A percentile compares a stretch with the other conserved stretches of the same genome.
phyloP scores from a whole-genome alignment of 2,797 vertebrate genomes.

The Rousettus madagascariensis region DNA sequence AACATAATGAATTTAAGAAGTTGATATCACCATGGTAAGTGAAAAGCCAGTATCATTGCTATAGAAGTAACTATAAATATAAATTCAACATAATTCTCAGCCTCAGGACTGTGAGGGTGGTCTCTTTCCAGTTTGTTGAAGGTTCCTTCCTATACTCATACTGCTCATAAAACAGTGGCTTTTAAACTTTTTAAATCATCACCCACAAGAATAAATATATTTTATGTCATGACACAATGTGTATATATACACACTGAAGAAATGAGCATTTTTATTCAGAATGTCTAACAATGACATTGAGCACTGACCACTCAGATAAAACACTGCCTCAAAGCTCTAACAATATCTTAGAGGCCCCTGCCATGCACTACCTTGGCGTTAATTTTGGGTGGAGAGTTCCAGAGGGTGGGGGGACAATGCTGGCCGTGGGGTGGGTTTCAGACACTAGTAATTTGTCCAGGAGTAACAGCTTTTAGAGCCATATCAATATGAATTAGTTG shows the following conservation, averaged over 20 bases:
- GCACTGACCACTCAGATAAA: neutral
- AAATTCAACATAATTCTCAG: conserved; percentile 3
- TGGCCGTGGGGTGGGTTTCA: neutral
- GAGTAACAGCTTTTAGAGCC: neutral
- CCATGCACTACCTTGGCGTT: neutral
- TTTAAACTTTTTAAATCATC: neutral
- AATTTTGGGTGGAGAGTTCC: neutral
- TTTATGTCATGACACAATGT: neutral
- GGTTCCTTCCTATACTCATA: neutral
- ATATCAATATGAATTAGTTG: neutral
- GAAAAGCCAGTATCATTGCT: neutral
- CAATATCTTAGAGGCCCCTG: neutral
- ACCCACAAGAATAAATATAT: neutral
- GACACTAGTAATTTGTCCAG: neutral
- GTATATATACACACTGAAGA: neutral
- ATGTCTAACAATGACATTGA: neutral
- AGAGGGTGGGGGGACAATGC: neutral
- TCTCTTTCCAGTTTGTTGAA: neutral
- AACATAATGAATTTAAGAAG: conserved; percentile 7
- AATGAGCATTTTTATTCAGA: conserved; percentile 25
- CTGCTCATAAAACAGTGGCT: neutral
- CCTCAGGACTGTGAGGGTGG: neutral
- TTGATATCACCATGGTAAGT: neutral
- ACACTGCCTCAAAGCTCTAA: neutral
- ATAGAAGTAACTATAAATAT: neutral